Percentiles rank a stretch among this genome's conserved stretches.
Evolutionary conservation across 92 coral and sea anemone species (phyloP).

Genomic region (Epizoanthus fatuus): DNA sequence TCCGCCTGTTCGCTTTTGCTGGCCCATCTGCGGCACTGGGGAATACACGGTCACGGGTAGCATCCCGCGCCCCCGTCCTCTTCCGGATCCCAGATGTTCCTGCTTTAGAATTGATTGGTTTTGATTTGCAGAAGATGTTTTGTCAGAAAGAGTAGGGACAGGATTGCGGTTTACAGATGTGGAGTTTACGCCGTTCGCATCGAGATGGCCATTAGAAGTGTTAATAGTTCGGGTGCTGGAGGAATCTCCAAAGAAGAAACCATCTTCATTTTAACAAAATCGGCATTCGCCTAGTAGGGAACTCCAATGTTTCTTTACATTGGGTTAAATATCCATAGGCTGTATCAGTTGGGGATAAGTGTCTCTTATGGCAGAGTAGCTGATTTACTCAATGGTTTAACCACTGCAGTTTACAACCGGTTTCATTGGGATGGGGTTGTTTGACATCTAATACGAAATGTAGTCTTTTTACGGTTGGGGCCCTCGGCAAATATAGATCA

Average conservation of each 20-base stretch:
- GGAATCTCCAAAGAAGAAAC: constrained; percentile 41
- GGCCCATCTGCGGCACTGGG: too few species aligned
- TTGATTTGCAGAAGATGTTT: constrained; percentile 7
- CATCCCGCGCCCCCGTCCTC: constrained; percentile 36
- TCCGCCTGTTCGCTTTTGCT: constrained; percentile 18
- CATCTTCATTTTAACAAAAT: constrained; percentile 8
- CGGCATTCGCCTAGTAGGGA: constrained; percentile 8
- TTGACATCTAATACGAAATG: constrained; percentile 57
- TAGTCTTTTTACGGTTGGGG: constrained; percentile 69
- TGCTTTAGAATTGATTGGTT: constrained; percentile 17
- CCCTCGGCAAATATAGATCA: constrained; percentile 39
- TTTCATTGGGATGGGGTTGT: constrained; percentile 64
- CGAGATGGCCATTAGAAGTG: neutral
- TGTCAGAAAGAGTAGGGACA: neutral
- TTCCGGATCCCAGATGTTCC: neutral
- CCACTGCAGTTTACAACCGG: constrained; percentile 50
- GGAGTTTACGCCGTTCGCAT: neutral
- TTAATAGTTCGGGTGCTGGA: constrained; percentile 11
- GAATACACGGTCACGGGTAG: neutral
- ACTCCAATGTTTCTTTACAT: constrained; percentile 56
- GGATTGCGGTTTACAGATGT: neutral
- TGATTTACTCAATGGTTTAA: constrained; percentile 54
- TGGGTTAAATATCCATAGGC: constrained; percentile 49
- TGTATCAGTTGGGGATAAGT: constrained; percentile 43
- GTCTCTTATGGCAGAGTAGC: constrained; percentile 53